Conservation (phyloP, 2,113 vertebrate genomes). For the Cyanoramphus novaezelandiae region DNA sequence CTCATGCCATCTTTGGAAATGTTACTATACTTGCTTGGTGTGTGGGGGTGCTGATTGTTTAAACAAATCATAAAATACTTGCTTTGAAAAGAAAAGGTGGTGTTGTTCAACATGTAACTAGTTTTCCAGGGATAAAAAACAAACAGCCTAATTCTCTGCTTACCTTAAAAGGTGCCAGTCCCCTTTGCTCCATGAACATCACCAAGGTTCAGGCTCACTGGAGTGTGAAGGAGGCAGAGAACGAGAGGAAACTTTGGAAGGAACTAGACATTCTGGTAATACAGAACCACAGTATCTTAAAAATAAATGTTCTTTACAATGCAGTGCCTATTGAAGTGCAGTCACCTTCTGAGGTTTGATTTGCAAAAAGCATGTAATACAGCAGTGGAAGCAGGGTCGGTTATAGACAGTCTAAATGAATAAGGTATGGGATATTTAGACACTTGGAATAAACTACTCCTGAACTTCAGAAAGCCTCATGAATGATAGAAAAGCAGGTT, state of each 20-base stretch:
- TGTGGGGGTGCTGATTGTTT: neutral
- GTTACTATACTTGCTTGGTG: neutral
- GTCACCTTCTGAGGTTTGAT: neutral
- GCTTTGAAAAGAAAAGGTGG: neutral
- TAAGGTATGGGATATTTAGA: neutral
- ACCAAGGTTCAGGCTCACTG: conserved; percentile 76
- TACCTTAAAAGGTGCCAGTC: conserved; percentile 85
- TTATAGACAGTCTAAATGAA: neutral
- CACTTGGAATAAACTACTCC: neutral
- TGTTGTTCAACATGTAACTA: neutral
- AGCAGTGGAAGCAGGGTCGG: neutral
- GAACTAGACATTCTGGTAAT: conserved; percentile 85
- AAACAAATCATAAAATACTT: neutral
- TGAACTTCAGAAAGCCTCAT: neutral
- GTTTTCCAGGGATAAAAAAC: neutral
- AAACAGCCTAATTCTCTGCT: neutral
- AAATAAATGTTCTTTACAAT: neutral
- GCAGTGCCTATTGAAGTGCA: neutral
- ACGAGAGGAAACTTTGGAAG: conserved; percentile 85
- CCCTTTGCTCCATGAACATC: conserved; percentile 86
- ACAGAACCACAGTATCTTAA: neutral
- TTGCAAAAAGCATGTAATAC: neutral
- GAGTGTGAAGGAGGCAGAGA: conserved; percentile 86
- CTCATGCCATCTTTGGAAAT: neutral
- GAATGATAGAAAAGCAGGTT: neutral